Evolutionary conservation across 2,113 vertebrate genomes (phyloP).

Genomic region (Trichomycterus rosablanca): DNA sequence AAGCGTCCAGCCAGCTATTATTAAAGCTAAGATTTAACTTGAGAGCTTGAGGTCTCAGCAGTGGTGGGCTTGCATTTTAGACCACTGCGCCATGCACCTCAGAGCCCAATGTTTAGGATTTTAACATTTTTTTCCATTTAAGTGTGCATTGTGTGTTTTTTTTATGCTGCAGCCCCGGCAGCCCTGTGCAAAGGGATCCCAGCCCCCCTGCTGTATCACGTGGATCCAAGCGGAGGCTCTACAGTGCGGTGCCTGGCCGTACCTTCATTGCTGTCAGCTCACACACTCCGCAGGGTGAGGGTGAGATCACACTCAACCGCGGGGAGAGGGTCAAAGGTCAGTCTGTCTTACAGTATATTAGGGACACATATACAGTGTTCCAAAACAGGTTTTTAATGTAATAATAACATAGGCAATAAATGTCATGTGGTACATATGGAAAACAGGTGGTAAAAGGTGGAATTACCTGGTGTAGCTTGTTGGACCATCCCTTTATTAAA

Average conservation of each 20-base stretch:
- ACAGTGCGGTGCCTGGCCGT: constrained; percentile 89
- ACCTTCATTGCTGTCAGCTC: constrained; percentile 89
- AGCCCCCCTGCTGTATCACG: constrained; percentile 72
- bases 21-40: too few species aligned
- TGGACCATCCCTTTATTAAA: too few species aligned
- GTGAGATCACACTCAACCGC: constrained; percentile 91
- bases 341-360: constrained; percentile 20
- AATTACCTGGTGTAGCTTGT: too few species aligned
- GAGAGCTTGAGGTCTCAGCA: too few species aligned
- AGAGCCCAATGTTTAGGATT: too few species aligned
- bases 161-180: constrained; percentile 70
- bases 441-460: too few species aligned
- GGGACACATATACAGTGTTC: neutral
- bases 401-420: too few species aligned
- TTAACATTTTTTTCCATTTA: too few species aligned
- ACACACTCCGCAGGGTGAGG: constrained; percentile 81
- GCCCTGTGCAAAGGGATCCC: constrained; percentile 64
- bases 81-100: too few species aligned
- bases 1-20: too few species aligned
- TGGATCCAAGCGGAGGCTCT: constrained; percentile 86
- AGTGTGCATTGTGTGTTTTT: constrained; percentile 6
- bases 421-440: too few species aligned
- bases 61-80: too few species aligned
- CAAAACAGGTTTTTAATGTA: constrained; percentile 4
- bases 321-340: constrained; percentile 93